Evolutionary conservation across 1,140 invertebrate species (phyloP), one percentile per base, ranked within the genome.

Genomic region (Aphelenchoides besseyi): DNA sequence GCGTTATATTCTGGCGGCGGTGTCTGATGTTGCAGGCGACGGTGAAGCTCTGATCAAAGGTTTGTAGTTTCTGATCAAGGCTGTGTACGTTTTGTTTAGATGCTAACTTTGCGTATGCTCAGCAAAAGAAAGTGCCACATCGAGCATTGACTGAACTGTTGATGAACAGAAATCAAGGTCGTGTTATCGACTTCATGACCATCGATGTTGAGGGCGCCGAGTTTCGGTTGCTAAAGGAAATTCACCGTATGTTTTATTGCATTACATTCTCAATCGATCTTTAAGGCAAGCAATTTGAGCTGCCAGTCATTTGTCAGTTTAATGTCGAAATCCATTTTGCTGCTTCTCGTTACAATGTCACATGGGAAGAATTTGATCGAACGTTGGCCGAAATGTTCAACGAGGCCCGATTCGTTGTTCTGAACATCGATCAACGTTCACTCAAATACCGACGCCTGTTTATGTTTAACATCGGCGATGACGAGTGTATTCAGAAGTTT

Each of bases 401-500:
- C 55, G 55, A 59, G 18, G 55, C 55, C 12, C 55, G 23, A 8
- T 59, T 59, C 18, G 18, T 59, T 33, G 5, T 59, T 5, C 18
- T 59, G 55, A 59, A 59, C 32, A 23, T 59, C 5, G 55, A 28
- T 33, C 5, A 5, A 28, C 5, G 55, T 8, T 28, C 26, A 28
- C 16, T 59, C 12, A 33, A 5, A 8, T 5, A 5, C 5, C 5
- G 55, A 33, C 55, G 23, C 5, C 32, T 59, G 55, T 59, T 59
- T 33, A 8, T 59, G 5, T 8, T 59, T 8, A 59, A 59, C 18
- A 33, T 59, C 12, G 55, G 26, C 5, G 55, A 59, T 23, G 55
- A 59, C 26, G 55, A 28, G 18, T 59, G 55, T 23, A 59, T 59
- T 59, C 55, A 59, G 18, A 59, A 59, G 55, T 59, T 59, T 33